Evolutionary conservation across 1,140 invertebrate species (phyloP), one percentile per base, ranked within the genome.

Genomic region (Brachionus angularis): DNA sequence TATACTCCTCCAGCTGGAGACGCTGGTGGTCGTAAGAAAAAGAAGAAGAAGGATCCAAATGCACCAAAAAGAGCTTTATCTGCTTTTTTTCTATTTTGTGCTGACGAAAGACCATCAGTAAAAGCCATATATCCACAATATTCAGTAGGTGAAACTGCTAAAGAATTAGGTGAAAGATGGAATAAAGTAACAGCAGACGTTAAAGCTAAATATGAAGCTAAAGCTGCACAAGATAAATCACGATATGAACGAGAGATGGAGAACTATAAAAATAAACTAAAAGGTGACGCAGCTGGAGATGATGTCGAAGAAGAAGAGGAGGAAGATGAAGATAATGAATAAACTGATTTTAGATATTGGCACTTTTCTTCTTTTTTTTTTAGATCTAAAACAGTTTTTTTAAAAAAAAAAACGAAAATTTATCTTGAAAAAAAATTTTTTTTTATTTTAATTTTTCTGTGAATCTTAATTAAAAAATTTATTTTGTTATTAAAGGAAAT

Each of bases 41-140:
- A 58, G 33, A 87, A 90, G 79, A 58, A 58, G 53, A 97, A 98
- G 84, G 96, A 99, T 82, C 96, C 95, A 14, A 96, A 98, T 85
- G 94, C 94, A 75, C 96, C 96, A 44, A 98, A 98, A 85, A 85
- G 95, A 84, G 91, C 94, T 76, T 85, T 99, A 14, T 96, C 94
- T 73, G 94, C 96, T 50, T 98, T 98, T 86, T 98, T 99, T 85
- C 95, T 92, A 88, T 99, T 97, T 84, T 97, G 93, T 80, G 93
- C 95, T 82, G 95, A 98, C 76, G 93, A 97, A 78, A 87, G 96
- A 76, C 86, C 88, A 33, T 92, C 93, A 78, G 91, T 98, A 21
- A 95, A 95, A 81, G 88, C 87, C 74, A 83, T 86, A 16, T 91
- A 96, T 84, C 93, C 94, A 0, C 91, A 95, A 78, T 93, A 88